Percentiles rank a stretch among this genome's conserved stretches.
Evolutionary conservation across 2,113 vertebrate genomes (phyloP).

Genomic region (Sphaerodactylus townsendi): DNA sequence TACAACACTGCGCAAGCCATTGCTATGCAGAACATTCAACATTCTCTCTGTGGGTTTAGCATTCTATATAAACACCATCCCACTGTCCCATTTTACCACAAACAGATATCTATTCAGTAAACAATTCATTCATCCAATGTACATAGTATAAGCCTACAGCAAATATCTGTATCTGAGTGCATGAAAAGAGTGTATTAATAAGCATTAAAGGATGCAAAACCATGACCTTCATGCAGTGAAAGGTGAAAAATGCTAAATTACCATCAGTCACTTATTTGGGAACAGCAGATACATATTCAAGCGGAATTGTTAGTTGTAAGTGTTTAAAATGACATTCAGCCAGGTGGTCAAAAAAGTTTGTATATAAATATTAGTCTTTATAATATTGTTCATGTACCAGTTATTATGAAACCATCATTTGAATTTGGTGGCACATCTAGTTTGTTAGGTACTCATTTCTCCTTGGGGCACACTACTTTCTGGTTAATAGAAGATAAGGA

Average conservation of each 20-base stretch:
- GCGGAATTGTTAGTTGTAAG: neutral
- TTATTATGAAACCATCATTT: neutral
- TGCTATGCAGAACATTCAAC: neutral
- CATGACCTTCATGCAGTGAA: neutral
- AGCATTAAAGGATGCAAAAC: neutral
- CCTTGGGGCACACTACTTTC: neutral
- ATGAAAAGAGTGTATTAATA: neutral
- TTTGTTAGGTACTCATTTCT: neutral
- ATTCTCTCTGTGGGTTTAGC: neutral
- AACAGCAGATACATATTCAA: neutral
- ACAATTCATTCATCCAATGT: neutral
- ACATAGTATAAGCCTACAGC: neutral
- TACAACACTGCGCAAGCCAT: neutral
- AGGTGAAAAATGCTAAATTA: neutral
- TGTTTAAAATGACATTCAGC: neutral
- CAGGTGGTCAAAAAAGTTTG: neutral
- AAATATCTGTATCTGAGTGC: neutral
- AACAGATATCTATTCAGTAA: neutral
- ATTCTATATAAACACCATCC: neutral
- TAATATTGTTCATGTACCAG: neutral
- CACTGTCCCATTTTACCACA: fast-evolving
- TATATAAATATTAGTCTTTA: neutral
- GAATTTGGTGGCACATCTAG: neutral
- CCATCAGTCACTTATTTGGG: neutral
- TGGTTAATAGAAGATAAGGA: neutral